A percentile compares a stretch with the other conserved stretches of the same genome.
Evolutionary conservation across 2,888 invertebrate species (phyloP).

Genomic region (Ferrisia virgata): DNA sequence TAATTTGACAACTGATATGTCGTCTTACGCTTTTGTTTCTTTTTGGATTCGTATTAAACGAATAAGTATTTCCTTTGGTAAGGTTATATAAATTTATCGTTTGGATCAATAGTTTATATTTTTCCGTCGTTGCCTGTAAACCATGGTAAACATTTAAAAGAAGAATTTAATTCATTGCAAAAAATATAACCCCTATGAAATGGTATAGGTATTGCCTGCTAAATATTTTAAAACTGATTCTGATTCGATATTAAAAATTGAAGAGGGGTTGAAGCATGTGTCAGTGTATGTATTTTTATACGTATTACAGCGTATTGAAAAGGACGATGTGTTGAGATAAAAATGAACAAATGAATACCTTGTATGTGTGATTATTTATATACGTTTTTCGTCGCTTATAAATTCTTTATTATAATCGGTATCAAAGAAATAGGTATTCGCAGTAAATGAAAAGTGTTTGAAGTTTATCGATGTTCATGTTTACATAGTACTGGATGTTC

Average conservation of each 20-base stretch:
- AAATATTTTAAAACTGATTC: not conserved
- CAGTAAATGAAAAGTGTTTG: too few relatives aligned
- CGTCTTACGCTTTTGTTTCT: not conserved
- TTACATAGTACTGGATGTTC: too few relatives aligned
- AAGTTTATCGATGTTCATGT: too few relatives aligned
- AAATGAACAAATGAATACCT: too few relatives aligned
- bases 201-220: not conserved
- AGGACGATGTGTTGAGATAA: too few relatives aligned
- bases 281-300: too few relatives aligned
- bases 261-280: not conserved
- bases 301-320: too few relatives aligned
- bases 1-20: not conserved
- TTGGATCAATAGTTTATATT: not conserved
- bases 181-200: not conserved
- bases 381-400: too few relatives aligned
- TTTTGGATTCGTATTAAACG: not conserved
- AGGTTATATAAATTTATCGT: not conserved
- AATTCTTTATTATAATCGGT: too few relatives aligned
- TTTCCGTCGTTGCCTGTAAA: not conserved
- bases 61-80: not conserved
- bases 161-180: not conserved
- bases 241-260: not conserved
- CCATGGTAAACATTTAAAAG: not conserved
- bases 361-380: too few relatives aligned
- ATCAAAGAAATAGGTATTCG: too few relatives aligned